A percentile compares a stretch with the other conserved stretches of the same genome.
Evolutionary conservation across 2,797 vertebrate genomes (phyloP).

Genomic region (Meriones psammophilus): DNA sequence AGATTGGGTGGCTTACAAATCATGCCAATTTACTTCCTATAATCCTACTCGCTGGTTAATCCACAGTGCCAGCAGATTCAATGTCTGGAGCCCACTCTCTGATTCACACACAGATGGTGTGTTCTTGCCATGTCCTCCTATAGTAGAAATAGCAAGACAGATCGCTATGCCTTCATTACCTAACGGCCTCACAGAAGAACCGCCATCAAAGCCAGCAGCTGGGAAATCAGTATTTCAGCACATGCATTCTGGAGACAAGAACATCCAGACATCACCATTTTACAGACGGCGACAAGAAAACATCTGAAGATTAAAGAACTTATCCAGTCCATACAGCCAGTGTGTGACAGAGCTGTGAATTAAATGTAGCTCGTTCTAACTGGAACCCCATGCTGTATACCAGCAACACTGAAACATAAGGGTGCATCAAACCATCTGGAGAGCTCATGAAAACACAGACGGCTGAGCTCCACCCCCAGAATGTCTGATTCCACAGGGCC

Average conservation of each 20-base stretch:
- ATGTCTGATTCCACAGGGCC: background rate
- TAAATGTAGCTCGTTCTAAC: slow-evolving; percentile 7
- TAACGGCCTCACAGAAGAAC: background rate
- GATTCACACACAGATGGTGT: background rate
- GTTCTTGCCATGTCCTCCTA: background rate
- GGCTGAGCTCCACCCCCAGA: background rate
- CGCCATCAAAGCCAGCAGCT: background rate
- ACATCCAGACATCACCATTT: slow-evolving; percentile 32
- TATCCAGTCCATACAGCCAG: background rate
- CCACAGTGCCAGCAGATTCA: background rate
- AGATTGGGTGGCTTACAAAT: background rate
- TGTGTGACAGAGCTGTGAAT: slow-evolving; percentile 5
- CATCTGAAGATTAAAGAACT: slow-evolving; percentile 40
- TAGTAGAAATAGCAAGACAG: background rate
- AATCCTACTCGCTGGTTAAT: background rate
- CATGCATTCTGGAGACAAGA: background rate
- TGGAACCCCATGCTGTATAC: background rate
- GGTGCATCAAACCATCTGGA: background rate
- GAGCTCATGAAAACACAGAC: background rate
- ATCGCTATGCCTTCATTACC: background rate
- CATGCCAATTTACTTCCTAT: background rate
- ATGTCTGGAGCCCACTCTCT: background rate
- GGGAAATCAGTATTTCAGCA: background rate
- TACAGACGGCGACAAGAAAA: slow-evolving; percentile 10
- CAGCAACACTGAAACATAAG: slow-evolving; percentile 6